These are phyloP conservation scores for Taenioides sp. DNA, from an alignment of 2,797 vertebrate genomes.

Conservation along the genomic window DNA sequence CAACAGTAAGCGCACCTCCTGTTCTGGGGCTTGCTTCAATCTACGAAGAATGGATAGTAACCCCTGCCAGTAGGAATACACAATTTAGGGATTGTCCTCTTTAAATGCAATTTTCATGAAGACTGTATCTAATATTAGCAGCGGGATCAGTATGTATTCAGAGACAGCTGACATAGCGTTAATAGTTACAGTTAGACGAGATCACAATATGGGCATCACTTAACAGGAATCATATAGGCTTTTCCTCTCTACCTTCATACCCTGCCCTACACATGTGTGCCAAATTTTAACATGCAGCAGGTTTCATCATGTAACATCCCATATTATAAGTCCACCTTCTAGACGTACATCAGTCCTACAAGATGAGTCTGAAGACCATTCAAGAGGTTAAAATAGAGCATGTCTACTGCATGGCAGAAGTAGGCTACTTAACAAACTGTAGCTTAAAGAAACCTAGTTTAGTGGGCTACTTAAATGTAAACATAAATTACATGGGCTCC, in stretches of 20 bases:
- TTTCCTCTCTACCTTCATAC: background rate
- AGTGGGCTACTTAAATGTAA: background rate
- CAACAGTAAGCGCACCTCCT: slow-evolving; percentile 91
- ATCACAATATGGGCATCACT: background rate
- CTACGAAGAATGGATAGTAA: slow-evolving; percentile 91
- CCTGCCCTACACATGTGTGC: background rate
- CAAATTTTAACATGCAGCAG: no score
- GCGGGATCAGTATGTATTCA: background rate
- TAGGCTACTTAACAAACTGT: background rate
- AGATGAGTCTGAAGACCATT: background rate
- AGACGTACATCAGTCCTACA: no score
- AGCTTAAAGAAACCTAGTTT: background rate
- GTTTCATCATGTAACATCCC: no score
- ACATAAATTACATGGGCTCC: no score
- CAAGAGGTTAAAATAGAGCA: background rate
- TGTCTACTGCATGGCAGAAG: no score
- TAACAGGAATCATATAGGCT: background rate
- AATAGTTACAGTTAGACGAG: background rate
- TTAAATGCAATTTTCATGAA: background rate
- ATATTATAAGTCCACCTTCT: no score
- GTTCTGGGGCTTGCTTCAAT: slow-evolving; percentile 90
- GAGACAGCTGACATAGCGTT: background rate
- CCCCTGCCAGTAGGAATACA: slow-evolving; percentile 75
- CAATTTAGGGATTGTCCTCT: slow-evolving; percentile 1
- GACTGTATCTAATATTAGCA: background rate